Conservation (phyloP, 2,797 vertebrate species). For the Poecilia gillii region DNA sequence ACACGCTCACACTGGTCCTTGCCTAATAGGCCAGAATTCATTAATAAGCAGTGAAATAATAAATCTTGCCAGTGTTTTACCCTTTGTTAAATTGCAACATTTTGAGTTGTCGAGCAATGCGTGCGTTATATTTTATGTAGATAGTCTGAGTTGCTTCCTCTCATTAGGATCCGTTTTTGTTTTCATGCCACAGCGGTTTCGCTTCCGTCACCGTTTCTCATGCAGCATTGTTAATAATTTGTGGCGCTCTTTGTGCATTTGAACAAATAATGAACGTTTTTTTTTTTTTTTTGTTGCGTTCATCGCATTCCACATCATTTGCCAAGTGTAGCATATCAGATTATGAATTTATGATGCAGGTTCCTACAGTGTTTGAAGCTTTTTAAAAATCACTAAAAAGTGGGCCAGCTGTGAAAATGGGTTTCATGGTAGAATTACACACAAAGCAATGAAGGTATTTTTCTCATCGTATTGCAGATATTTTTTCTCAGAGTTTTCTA, state of each 20-base stretch:
- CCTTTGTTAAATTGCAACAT: neutral
- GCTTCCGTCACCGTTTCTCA: neutral
- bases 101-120: neutral
- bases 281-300: constrained; percentile 6
- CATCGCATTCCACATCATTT: neutral
- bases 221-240: constrained; percentile 5
- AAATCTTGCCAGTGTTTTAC: neutral
- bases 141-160: neutral
- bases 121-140: neutral
- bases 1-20: neutral
- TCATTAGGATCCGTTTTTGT: constrained; percentile 5
- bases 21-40: neutral
- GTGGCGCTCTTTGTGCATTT: constrained; percentile 1
- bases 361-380: constrained; percentile 18
- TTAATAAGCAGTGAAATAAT: neutral
- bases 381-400: constrained; percentile 42
- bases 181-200: neutral
- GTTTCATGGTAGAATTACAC: constrained; percentile 25
- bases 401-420: constrained; percentile 52
- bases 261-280: constrained; percentile 10
- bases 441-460: constrained; percentile 29
- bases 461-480: constrained; percentile 17
- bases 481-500: neutral
- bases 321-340: constrained; percentile 12
- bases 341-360: constrained; percentile 35